Evolutionary conservation across 2,888 invertebrate species (phyloP).

Genomic region (Abscondita cerata): DNA sequence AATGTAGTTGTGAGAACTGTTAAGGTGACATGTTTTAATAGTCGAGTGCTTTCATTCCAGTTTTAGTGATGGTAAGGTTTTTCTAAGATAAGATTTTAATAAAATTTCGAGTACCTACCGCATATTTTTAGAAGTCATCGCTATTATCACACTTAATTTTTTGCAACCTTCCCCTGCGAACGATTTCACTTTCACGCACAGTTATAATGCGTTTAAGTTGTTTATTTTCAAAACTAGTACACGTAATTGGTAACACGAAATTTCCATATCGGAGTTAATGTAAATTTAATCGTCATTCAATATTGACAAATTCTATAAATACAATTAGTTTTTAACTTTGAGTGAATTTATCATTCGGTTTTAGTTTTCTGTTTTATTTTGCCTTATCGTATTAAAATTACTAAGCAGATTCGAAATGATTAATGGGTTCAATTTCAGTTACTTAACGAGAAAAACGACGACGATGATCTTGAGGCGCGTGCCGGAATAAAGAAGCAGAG

Average conservation of each 20-base stretch:
- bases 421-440: constrained; percentile 62
- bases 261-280: background rate
- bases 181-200: no score
- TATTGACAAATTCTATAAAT: constrained; percentile 3
- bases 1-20: constrained; percentile 10
- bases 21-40: background rate
- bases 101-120: background rate
- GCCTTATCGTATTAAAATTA: no score
- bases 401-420: no score
- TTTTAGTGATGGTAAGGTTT: constrained; percentile 3
- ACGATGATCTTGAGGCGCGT: constrained; percentile 72
- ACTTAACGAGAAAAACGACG: constrained; percentile 82
- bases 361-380: background rate
- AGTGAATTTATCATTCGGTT: background rate
- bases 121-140: no score
- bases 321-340: background rate
- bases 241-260: no score
- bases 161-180: no score
- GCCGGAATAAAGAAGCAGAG: constrained; percentile 67
- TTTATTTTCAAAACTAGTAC: no score
- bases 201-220: no score
- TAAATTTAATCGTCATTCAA: constrained; percentile 6
- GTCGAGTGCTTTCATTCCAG: background rate
- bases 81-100: background rate
- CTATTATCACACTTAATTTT: no score